phyloP scores from a whole-genome alignment of 1,140 invertebrate species.

The Camponotus vicinus region DNA sequence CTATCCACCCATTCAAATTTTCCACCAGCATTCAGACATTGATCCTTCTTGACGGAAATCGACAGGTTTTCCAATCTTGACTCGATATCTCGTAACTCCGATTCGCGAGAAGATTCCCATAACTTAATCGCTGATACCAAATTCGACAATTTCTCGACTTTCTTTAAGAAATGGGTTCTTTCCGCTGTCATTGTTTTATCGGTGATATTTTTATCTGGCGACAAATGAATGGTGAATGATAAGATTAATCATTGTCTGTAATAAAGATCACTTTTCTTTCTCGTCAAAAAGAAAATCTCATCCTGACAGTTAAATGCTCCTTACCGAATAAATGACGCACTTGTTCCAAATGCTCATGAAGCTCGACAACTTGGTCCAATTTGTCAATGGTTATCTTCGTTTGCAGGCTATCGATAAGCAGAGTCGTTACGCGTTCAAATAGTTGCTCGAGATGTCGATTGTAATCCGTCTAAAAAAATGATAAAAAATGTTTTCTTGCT shows the following conservation, averaged over 20 bases:
- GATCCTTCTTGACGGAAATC: constrained; percentile 84
- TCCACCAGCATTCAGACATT: constrained; percentile 91
- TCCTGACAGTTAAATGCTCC: background rate
- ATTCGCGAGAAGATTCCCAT: constrained; percentile 35
- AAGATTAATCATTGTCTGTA: constrained; percentile 19
- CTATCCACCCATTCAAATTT: constrained; percentile 99
- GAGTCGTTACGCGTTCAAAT: constrained; percentile 75
- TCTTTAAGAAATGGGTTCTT: constrained; percentile 86
- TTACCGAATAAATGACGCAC: constrained; percentile 72
- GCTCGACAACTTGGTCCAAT: constrained; percentile 72
- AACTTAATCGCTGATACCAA: constrained; percentile 76
- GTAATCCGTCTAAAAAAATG: constrained; percentile 88
- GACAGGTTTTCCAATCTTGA: constrained; percentile 78
- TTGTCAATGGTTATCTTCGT: constrained; percentile 70
- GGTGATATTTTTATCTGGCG: constrained; percentile 72
- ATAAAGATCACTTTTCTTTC: constrained; percentile 4
- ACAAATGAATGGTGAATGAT: background rate
- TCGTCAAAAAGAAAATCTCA: background rate
- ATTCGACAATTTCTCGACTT: constrained; percentile 79
- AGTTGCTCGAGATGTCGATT: constrained; percentile 90
- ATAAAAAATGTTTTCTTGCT: background rate
- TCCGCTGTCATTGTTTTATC: constrained; percentile 85
- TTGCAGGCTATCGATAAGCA: constrained; percentile 75
- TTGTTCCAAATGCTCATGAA: constrained; percentile 78
- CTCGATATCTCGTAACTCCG: constrained; percentile 83